Base-by-base conservation (phyloP, 2,888 invertebrate species). In the Aplocera efformata region DNA sequence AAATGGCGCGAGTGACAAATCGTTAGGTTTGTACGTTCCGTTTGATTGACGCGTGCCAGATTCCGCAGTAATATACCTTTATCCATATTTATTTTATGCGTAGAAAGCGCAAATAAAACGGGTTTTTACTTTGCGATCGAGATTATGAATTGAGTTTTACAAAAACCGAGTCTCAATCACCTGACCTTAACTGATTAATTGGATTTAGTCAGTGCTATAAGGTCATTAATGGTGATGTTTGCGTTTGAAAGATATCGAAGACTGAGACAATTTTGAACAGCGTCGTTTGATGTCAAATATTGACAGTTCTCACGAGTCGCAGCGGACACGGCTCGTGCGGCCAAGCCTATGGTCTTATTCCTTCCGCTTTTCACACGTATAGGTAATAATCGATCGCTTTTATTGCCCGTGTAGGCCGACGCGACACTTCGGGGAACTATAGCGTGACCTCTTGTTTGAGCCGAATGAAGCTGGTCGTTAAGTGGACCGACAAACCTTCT, bases 21-120 rank as follows among this genome's bases (percentile, higher is more conserved):
- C 79, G 78, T 66, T 73, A 70, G 65, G 75, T 77, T 78, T 77
- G 68, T 72, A 70, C 71, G 74, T 79, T 76, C 70, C 74, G 73
- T 82, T 79, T 88, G 85, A 88, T 86, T 88, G 88, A 88, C 86
- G 84, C 84, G 85, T 79, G 84, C 84, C 79, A 85, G 79, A 83
- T 85, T 79, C 79, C 70, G 60, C 67, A 56, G 67, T 64, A 76
- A 78, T 76, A 77, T 72, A 76, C 75, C 74, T 83, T 78, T 75
- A 79, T 75, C 73, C 77, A 74, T 82, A 83, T 84, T 82, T 83
- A 84, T 82, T 17, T 78, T 83, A 80, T 67, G 77, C 73, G 72
- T 83, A 84, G 86, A 88, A 86, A 88, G 86, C 71, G 80, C 84
- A 85, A 85, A 86, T 83, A 86, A 74, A 75, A 80, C 82, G 72